phyloP scores from a whole-genome alignment of 2,888 invertebrate genomes.

The Polydrusus cervinus region DNA sequence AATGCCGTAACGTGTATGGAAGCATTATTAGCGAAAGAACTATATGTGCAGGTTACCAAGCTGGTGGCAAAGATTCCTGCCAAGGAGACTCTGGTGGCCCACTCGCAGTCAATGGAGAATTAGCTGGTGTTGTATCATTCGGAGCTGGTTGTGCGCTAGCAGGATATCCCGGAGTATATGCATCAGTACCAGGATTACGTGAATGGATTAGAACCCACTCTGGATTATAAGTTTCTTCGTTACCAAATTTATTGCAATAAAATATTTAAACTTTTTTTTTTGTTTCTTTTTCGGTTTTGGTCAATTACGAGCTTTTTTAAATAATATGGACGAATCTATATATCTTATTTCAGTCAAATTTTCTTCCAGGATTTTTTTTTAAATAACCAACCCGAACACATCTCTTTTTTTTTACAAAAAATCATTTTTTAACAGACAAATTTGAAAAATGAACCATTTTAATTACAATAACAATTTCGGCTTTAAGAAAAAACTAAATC shows the following conservation, averaged over 20 bases:
- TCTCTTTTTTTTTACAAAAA: no score
- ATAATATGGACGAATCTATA: no score
- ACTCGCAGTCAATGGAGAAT: constrained; percentile 48
- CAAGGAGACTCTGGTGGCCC: constrained; percentile 61
- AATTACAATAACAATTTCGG: no score
- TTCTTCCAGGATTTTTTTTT: no score
- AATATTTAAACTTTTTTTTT: no score
- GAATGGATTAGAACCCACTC: constrained; percentile 27
- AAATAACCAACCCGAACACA: no score
- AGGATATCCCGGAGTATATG: constrained; percentile 58
- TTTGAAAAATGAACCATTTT: no score
- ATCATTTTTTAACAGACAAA: no score
- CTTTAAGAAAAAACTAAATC: no score
- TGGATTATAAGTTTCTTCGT: constrained; percentile 12
- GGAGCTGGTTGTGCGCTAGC: constrained; percentile 59
- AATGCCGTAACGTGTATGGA: constrained; percentile 37
- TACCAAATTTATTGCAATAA: neutral
- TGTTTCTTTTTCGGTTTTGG: no score
- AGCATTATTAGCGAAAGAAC: constrained; percentile 63
- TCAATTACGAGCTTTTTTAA: no score
- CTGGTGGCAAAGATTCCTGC: constrained; percentile 70
- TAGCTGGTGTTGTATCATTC: constrained; percentile 59
- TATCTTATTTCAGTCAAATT: no score
- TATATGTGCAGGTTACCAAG: constrained; percentile 77
- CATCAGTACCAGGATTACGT: constrained; percentile 57